Evolutionary conservation across 2,888 invertebrate species (phyloP), one percentile per base, ranked within the genome.

Genomic region (Diloba caeruleocephala): DNA sequence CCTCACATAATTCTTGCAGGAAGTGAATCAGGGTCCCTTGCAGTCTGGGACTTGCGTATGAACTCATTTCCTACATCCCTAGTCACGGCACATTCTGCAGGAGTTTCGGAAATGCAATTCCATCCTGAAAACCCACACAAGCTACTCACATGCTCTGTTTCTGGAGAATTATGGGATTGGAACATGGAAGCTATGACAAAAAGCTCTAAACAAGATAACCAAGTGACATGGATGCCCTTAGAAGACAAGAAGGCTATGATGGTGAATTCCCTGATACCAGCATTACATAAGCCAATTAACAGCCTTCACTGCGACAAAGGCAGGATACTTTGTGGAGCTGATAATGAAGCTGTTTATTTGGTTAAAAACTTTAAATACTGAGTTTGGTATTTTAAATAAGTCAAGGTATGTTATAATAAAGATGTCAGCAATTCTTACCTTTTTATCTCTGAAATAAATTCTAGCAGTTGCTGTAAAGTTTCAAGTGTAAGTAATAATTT

Each of bases 101-200:
- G 96, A 63, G 96, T 98, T 12, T 96, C 96, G n/a, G 98, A 98
- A 88, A 95, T 98, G 71, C 95, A 96, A 49, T 98, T 98, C 79
- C 98, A 98, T 88, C 97, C 96, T 0, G 96, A 96, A 52, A 95
- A 97, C 74, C 98, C 98, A 0, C 96, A 97, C 46, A 97, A 97
- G 85, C 81, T 98, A 0, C 96, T 98, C 64, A 97, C 97, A 0
- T 96, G 97, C 78, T 97, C 98, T 0, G 94, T 94, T 41, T 95
- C 96, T 36, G 98, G 98, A 0, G 97, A 98, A 82, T 88, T 98
- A 2, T 98, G 98, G 97, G 97, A 98, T 79, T 98, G 98, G 98
- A 96, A 97, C 59, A 95, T 96, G 76, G 95, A 95, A 58, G 79
- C 84, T 0, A 86, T 94, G 78, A 90, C 90, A 0, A 93, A 88